Evolutionary conservation across 2,888 invertebrate genomes (phyloP).

Genomic region (Charanyca ferruginea): DNA sequence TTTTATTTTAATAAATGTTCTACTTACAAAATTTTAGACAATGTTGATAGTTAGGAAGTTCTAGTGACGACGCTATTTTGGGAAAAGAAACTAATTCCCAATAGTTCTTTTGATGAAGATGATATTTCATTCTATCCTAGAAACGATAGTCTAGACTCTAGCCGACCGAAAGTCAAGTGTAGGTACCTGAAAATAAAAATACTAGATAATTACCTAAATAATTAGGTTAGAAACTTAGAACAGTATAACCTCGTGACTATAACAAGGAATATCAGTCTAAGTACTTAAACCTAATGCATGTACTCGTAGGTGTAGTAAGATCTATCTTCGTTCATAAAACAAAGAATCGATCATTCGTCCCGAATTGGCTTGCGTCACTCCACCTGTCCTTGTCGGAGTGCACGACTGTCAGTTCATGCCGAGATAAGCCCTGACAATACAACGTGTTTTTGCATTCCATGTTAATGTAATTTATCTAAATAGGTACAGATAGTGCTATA

Average conservation of each 20-base stretch:
- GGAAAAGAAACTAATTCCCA: background rate
- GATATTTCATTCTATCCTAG: background rate
- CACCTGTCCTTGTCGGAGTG: slow-evolving; percentile 53
- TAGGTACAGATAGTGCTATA: slow-evolving; percentile 25
- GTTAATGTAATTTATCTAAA: slow-evolving; percentile 48
- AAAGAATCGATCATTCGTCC: slow-evolving; percentile 58
- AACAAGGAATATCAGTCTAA: slow-evolving; percentile 12
- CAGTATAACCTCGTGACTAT: slow-evolving; percentile 7
- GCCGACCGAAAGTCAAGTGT: background rate
- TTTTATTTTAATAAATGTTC: slow-evolving; percentile 21
- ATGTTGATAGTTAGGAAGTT: too few relatives aligned
- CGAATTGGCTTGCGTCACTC: slow-evolving; percentile 51
- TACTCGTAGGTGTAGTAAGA: slow-evolving; percentile 49
- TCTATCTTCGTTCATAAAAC: slow-evolving; percentile 60
- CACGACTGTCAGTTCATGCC: slow-evolving; percentile 49
- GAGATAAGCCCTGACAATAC: slow-evolving; percentile 60
- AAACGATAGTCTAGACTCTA: background rate
- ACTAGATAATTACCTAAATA: background rate
- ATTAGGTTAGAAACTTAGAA: slow-evolving; percentile 1
- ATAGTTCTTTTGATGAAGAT: background rate
- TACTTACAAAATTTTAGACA: too few relatives aligned
- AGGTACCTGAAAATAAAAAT: slow-evolving; percentile 14
- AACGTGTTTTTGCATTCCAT: slow-evolving; percentile 52
- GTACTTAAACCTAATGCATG: background rate
- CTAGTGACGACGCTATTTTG: background rate